Conservation (phyloP, 2,797 vertebrate species). For the Diglossa cyanea region DNA sequence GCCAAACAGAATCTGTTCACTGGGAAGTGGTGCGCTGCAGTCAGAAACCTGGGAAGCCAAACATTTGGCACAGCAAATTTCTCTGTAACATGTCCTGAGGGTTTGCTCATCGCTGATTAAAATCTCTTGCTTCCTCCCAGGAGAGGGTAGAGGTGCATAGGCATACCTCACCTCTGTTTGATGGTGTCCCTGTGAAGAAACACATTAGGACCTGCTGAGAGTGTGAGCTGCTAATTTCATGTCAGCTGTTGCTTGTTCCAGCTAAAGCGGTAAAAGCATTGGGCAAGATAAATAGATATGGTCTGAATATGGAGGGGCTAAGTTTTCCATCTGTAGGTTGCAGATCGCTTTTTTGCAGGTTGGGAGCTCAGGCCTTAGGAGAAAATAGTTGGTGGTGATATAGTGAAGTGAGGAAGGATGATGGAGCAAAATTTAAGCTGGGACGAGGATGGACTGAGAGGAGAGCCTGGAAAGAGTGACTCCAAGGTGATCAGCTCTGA, state of each 20-base stretch:
- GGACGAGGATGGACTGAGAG: neutral
- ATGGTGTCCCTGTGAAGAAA: neutral
- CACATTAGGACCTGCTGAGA: neutral
- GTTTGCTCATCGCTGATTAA: neutral
- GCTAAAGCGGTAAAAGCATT: neutral
- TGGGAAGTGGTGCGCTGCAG: rapidly evolving
- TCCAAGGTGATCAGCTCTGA: neutral
- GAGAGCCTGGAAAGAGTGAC: neutral
- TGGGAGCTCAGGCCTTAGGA: neutral
- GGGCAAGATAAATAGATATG: neutral
- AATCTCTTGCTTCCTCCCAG: neutral
- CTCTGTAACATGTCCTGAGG: neutral
- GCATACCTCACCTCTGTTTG: neutral
- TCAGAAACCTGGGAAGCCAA: neutral
- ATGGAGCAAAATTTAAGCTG: neutral
- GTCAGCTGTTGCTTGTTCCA: neutral
- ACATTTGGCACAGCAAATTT: neutral
- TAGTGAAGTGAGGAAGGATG: neutral
- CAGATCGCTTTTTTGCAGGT: neutral
- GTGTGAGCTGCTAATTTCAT: neutral
- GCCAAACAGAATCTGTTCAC: neutral
- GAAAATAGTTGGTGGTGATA: neutral
- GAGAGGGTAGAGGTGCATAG: neutral
- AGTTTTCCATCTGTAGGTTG: neutral
- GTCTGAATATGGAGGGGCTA: neutral